Conservation (phyloP, 2,797 vertebrate species). For the Australoheros facetus region DNA sequence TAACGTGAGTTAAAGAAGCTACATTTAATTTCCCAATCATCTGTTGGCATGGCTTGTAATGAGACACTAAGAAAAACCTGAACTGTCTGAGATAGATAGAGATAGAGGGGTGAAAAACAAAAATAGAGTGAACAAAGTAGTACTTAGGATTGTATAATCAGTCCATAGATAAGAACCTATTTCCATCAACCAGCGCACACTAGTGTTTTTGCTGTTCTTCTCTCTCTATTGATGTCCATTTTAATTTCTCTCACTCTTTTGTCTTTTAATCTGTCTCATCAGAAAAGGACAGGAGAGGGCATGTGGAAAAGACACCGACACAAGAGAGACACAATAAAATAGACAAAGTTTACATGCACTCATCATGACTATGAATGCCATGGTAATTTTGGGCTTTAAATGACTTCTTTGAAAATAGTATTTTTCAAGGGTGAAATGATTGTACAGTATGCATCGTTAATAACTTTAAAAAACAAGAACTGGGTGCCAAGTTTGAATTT, state of each 20-base stretch:
- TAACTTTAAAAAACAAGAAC: no score
- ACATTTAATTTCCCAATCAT: constrained; percentile 78
- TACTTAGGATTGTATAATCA: constrained; percentile 26
- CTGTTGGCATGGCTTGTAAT: constrained; percentile 70
- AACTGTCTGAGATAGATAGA: neutral
- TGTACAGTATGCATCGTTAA: no score
- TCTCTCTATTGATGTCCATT: constrained; percentile 29
- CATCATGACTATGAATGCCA: no score
- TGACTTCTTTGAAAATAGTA: no score
- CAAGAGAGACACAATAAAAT: neutral
- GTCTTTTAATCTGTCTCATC: constrained; percentile 22
- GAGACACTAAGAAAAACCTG: constrained; percentile 74
- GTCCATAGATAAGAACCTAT: constrained; percentile 33
- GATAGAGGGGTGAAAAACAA: neutral
- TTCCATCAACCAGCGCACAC: constrained; percentile 11
- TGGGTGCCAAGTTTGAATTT: no score
- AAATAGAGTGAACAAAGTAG: neutral
- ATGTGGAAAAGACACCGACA: neutral
- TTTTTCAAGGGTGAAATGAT: no score
- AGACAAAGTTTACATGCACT: no score
- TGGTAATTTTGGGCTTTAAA: no score
- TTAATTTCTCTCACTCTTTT: constrained; percentile 28
- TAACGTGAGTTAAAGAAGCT: constrained; percentile 73
- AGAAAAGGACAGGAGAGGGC: neutral
- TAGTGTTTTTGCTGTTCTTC: constrained; percentile 2